Base-by-base conservation (phyloP, 2,888 invertebrate species). In the Leptinotarsa haldemani region DNA sequence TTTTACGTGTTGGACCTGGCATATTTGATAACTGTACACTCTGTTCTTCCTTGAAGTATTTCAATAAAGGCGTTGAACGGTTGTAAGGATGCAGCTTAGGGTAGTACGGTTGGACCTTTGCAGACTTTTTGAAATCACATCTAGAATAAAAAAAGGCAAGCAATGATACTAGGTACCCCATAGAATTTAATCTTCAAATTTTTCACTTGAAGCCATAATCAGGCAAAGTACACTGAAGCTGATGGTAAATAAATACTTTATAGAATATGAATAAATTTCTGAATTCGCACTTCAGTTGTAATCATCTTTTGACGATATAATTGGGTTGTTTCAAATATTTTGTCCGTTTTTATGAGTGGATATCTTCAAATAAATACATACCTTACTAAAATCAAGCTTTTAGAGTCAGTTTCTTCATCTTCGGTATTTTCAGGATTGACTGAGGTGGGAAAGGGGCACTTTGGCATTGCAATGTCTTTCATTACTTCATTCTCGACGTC, bases 61-160 rank as follows among this genome's bases (percentile, higher is more conserved):
- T 68, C 50, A 77, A 73, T 20, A 76, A 64, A 15, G 77, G 69
- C 22, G 71, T 76, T 20, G 77, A 68, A 67, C 74, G 58, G 64
- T 76, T 76, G 56, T 73, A 77, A 20, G 72, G 69, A 46, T 65
- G 64, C 50, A 76, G 56, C 13, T 74, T 30, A 48, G 74, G 73
- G 47, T 69, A 71, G 63, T 73, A 74, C 16, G 73, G 40, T 13
- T 69, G 67, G 12, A 52, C 3, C 18, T 72, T 71, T n/a, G 72
- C 47, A 9, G 79, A 72, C 67, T 78, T 79, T 50, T 79, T 77
- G 64, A 78, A 78, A 65, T 79, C 80, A 70, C 76, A 79, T 15
- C 76, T 70, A 61, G 9, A 40, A 40, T 40, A 0, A 40, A 40
- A 40, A 40, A 30, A 40, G 5, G 1, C 7, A 25, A 25, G 5